Evolutionary conservation across 2,113 vertebrate genomes (phyloP).

Genomic region (Heptranchias perlo): DNA sequence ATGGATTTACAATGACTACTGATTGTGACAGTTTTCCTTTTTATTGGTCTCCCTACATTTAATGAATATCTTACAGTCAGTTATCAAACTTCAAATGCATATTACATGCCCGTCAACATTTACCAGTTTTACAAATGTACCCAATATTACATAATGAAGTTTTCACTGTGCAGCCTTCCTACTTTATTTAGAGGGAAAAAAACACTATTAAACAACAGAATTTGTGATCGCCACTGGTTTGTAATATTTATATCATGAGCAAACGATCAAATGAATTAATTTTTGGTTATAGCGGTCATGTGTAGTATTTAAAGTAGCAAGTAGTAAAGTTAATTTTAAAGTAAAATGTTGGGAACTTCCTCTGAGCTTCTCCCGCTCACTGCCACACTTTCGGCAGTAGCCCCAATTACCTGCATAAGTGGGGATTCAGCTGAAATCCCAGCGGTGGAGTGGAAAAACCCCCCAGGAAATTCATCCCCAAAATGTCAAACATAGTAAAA

Average conservation of each 20-base stretch:
- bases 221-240: background rate
- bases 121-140: background rate
- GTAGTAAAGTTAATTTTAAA: background rate
- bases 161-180: background rate
- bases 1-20: slow-evolving; percentile 13
- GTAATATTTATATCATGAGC: slow-evolving; percentile 7
- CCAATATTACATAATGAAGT: background rate
- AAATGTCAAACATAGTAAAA: background rate
- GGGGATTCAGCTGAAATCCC: background rate
- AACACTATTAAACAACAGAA: background rate
- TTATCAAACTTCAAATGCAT: background rate
- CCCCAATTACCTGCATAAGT: background rate
- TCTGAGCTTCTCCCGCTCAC: background rate
- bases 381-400: background rate
- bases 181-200: background rate
- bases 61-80: background rate
- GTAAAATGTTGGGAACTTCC: background rate
- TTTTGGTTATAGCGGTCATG: background rate
- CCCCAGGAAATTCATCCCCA: background rate
- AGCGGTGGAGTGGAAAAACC: background rate
- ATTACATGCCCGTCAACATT: background rate
- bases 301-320: background rate
- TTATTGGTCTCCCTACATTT: background rate
- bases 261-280: background rate
- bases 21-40: slow-evolving; percentile 15